phyloP scores from a whole-genome alignment of 2,797 vertebrate species.

The Chaetodon trifasciatus region DNA sequence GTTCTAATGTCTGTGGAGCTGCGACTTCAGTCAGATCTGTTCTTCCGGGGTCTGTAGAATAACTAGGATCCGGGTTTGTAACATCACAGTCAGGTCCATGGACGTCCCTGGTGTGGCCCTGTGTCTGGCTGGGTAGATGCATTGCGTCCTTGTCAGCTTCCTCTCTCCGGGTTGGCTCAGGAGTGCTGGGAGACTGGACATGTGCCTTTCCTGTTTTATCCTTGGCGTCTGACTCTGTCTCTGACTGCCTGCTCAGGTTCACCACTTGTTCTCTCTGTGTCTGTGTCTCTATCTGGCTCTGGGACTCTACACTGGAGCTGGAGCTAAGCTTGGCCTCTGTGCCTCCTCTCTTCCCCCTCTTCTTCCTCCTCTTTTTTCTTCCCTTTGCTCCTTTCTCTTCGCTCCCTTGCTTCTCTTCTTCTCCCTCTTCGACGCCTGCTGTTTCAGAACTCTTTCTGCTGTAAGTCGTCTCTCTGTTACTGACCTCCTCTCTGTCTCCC shows the following conservation, averaged over 20 bases:
- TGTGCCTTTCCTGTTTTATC: conserved; percentile 45
- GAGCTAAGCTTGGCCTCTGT: conserved; percentile 60
- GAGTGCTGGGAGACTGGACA: conserved; percentile 21
- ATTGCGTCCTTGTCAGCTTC: conserved; percentile 48
- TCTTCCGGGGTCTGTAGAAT: not conserved
- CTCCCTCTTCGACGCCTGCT: conserved; percentile 30
- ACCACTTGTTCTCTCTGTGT: conserved; percentile 20
- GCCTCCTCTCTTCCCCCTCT: conserved; percentile 57
- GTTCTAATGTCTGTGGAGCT: not conserved
- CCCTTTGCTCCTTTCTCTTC: conserved; percentile 50
- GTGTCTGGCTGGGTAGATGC: conserved; percentile 56
- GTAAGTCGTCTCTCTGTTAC: conserved; percentile 28
- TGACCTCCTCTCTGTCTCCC: conserved; percentile 35
- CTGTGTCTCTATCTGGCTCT: conserved; percentile 38
- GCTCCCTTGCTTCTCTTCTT: conserved; percentile 30
- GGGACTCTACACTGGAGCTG: conserved; percentile 61
- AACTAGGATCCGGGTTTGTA: not conserved
- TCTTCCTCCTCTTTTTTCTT: conserved; percentile 64
- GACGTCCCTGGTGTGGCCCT: conserved; percentile 17
- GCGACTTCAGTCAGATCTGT: conserved; percentile 1
- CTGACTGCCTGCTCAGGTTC: conserved; percentile 3
- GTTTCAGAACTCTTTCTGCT: conserved; percentile 50
- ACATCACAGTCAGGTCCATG: not conserved
- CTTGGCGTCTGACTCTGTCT: conserved; percentile 24
- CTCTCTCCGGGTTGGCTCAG: conserved; percentile 45